Evolutionary conservation across 1,140 invertebrate genomes (phyloP).

Genomic region (Metaphire vulgaris): DNA sequence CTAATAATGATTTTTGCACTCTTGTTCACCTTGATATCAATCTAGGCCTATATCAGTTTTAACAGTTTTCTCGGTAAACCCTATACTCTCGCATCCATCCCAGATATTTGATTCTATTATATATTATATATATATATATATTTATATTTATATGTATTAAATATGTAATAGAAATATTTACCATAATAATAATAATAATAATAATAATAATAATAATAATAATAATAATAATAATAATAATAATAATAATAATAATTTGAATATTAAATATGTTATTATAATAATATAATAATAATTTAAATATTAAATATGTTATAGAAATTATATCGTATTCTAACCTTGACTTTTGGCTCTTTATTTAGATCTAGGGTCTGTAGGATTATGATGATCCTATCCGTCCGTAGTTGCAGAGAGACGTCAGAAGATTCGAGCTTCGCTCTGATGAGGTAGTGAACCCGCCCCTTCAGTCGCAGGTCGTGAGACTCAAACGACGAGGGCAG

Average conservation of each 20-base stretch:
- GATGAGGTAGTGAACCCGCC: conserved; percentile 88
- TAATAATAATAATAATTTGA: too few species aligned
- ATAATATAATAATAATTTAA: background rate
- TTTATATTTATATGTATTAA: background rate
- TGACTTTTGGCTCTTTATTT: conserved; percentile 69
- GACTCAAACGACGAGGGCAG: conserved; percentile 29
- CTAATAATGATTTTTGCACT: background rate
- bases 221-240: conserved; percentile 20
- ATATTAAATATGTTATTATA: background rate
- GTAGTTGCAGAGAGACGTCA: conserved; percentile 54
- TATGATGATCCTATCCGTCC: conserved; percentile 76
- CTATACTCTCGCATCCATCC: background rate
- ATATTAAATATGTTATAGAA: background rate
- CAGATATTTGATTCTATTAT: background rate
- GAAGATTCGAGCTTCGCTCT: conserved; percentile 79
- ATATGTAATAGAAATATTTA: background rate
- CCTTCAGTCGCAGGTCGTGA: conserved; percentile 20
- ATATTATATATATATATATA: background rate
- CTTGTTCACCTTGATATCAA: background rate
- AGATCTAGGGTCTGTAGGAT: conserved; percentile 93
- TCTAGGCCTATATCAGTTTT: background rate
- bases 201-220: conserved; percentile 22
- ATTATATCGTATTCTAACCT: conserved; percentile 13
- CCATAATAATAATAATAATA: background rate
- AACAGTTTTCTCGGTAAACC: background rate